Base-by-base conservation (phyloP, 2,113 vertebrate genomes). In the Clarias magur region DNA sequence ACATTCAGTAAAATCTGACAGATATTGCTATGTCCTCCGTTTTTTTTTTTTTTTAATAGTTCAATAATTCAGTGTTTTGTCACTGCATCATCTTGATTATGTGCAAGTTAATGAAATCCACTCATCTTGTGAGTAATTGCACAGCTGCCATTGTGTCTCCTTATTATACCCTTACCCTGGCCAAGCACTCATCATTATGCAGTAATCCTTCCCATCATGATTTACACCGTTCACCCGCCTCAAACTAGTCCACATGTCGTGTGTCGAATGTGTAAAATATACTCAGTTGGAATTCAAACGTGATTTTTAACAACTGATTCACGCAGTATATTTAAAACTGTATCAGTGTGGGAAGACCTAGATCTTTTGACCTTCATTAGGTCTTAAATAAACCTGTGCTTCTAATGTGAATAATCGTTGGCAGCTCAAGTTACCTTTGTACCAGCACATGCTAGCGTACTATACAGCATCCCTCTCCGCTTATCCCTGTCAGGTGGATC, bases 401-500 rank as follows among this genome's bases (percentile, higher is more conserved):
- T 80, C n/a, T 59, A 12, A 56, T 53, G 9, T 42, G 72, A 75
- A 80, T 9, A 76, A 53, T n/a, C 3, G 11, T 10, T 48, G 19
- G 8, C 17, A 3, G 70, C 70, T 42, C 38, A 23, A 11, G 19
- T 48, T 73, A 19, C 70, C 38, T 19, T 73, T 21, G 17, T 12
- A 9, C 13, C 2, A 48, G 48, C 48, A 5, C 48, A 48, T 48
- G 48, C 7, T 8, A 48, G 48, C 48, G 48, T 48, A 48, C 57
- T 34, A 7, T 30, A 25, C 9, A 25, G 4, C 75, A 23, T 25
- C 19, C n/a, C 0, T 79, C 13, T 78, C 12, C 13, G 23, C 91
- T 2, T 73, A 10, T 80, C 42, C 91, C 82, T 88, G 88, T 53
- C 90, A 99, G 98, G 97, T 99, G 90, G 98, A 99, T 86, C 93